Base-by-base conservation (phyloP, 1,140 invertebrate species). In the Batillaria attramentaria region DNA sequence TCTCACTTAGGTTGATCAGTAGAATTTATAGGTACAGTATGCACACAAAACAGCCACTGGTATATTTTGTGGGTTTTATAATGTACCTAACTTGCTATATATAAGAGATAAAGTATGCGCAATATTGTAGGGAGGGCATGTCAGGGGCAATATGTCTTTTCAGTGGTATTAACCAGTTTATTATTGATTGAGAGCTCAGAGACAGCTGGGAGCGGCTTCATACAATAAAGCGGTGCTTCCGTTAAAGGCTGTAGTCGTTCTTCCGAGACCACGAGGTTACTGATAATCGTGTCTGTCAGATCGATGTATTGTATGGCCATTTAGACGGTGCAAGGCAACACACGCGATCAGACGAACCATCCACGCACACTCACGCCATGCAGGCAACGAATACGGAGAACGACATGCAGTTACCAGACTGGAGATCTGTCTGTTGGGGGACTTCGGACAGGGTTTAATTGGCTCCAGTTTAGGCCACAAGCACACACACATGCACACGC, bases 271-370 rank as follows among this genome's bases (percentile, higher is more conserved):
- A n/a, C n/a, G n/a, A n/a, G n/a, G n/a, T n/a, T n/a, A n/a, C n/a
- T n/a, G n/a, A n/a, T n/a, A n/a, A n/a, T n/a, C n/a, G n/a, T n/a
- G n/a, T n/a, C n/a, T n/a, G n/a, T n/a, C n/a, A n/a, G n/a, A n/a
- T n/a, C n/a, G n/a, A n/a, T n/a, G 13, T 3, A 16, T 35, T 28
- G 28, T 24, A 69, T 41, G 42, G 37, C 39, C 66, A 39, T 20
- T 41, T 39, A 68, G 37, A 68, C 66, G 24, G 10, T 41, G 37
- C 39, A 35, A 68, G 37, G 42, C 62, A 65, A 65, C 62, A 65
- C 62, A 65, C 10, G 28, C 62, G 18, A 28, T 65, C n/a, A 65
- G 18, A 65, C n/a, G 28, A 16, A 35, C 24, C 24, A 35, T 13
- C 6, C 62, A 65, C 31, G 31, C 31, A 35, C 62, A 65, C 62